phyloP scores from a whole-genome alignment of 2,113 vertebrate genomes.

The Phylloscopus trochiloides region DNA sequence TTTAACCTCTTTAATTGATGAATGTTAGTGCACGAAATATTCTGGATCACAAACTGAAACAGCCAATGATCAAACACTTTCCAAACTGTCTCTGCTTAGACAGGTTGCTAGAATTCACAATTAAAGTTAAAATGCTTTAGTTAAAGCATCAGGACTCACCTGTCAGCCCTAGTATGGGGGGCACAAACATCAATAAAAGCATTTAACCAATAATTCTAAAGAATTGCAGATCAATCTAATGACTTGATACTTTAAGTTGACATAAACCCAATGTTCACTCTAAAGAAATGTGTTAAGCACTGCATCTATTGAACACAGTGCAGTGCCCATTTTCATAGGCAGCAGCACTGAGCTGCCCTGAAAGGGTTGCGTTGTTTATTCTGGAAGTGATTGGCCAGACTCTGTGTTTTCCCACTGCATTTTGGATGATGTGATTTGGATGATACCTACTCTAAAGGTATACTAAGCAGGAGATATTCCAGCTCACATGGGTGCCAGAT shows the following conservation, averaged over 20 bases:
- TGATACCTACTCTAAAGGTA: neutral
- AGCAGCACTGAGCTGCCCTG: neutral
- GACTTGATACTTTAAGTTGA: neutral
- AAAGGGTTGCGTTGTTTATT: neutral
- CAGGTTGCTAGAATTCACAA: neutral
- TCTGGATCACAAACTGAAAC: neutral
- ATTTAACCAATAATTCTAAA: neutral
- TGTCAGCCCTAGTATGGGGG: rapidly evolving
- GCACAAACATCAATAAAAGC: neutral
- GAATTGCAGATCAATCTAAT: neutral
- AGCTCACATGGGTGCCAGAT: neutral
- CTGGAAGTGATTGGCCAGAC: neutral
- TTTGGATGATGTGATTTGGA: neutral
- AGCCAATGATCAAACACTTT: neutral
- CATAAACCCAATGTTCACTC: neutral
- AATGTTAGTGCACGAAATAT: neutral
- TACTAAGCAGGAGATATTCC: neutral
- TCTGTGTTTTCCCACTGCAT: neutral
- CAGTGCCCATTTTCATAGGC: neutral
- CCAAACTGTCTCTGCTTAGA: neutral
- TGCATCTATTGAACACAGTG: neutral
- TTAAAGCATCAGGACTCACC: neutral
- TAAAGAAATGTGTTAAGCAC: neutral
- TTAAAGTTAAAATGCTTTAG: neutral
- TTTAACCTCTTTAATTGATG: neutral